phyloP scores from a whole-genome alignment of 1,140 invertebrate species.

The Cyclina sinensis region DNA sequence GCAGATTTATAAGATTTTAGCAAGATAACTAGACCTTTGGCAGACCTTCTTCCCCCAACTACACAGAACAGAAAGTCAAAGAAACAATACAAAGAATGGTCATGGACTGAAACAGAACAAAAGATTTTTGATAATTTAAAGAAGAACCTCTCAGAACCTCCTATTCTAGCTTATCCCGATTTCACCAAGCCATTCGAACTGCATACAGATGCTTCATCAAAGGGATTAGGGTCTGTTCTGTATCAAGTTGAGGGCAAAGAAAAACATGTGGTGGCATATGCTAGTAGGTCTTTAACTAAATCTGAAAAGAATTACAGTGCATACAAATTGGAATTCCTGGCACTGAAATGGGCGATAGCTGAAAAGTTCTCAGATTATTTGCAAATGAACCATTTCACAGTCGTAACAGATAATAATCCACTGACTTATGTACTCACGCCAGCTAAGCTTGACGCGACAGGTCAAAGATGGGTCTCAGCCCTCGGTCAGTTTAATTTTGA shows the following conservation, averaged over 20 bases:
- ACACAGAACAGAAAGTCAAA: no score
- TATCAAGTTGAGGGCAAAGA: neutral
- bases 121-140: neutral
- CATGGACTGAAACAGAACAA: no score
- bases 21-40: no score
- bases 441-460: constrained; percentile 45
- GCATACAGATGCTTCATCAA: neutral
- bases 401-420: no score
- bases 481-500: constrained; percentile 45
- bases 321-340: no score
- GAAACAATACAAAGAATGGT: no score
- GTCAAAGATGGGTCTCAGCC: constrained; percentile 51
- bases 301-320: no score
- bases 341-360: constrained; percentile 52
- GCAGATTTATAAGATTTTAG: no score
- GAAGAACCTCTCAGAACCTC: neutral
- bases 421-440: constrained; percentile 40
- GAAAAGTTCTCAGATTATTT: constrained; percentile 54
- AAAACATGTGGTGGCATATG: no score
- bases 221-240: neutral
- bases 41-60: no score
- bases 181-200: constrained; percentile 15
- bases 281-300: no score
- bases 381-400: constrained; percentile 12
- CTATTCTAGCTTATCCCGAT: constrained; percentile 9